These are phyloP conservation scores for Sebastolobus alascanus DNA, from an alignment of 2,797 vertebrate genomes.

Conservation along the genomic window DNA sequence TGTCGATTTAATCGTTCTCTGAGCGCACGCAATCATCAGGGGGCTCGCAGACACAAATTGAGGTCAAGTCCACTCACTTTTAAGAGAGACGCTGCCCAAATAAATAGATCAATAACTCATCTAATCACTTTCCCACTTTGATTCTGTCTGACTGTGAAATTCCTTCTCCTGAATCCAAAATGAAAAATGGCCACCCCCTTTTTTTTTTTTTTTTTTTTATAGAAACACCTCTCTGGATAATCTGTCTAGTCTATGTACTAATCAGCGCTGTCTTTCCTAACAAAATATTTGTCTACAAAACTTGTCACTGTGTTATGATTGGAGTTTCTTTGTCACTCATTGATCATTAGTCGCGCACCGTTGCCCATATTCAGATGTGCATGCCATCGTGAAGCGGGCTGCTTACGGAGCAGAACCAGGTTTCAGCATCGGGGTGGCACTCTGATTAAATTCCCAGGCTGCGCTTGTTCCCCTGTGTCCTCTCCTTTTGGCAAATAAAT, in stretches of 20 bases:
- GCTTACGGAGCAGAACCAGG: conserved; percentile 58
- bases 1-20: conserved; percentile 54
- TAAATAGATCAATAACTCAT: conserved; percentile 69
- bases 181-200: conserved; percentile 16
- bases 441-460: conserved; percentile 62
- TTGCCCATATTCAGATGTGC: conserved; percentile 26
- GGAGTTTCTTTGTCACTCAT: conserved; percentile 51
- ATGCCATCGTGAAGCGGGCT: conserved; percentile 23
- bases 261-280: conserved; percentile 19
- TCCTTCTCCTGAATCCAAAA: conserved; percentile 49
- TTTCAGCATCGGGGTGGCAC: conserved; percentile 50
- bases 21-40: conserved; percentile 33
- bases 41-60: conserved; percentile 54
- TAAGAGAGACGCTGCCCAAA: conserved; percentile 56
- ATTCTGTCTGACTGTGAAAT: conserved; percentile 40
- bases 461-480: conserved; percentile 53
- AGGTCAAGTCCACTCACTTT: conserved; percentile 61
- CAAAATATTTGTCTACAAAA: conserved; percentile 48
- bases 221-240: background rate
- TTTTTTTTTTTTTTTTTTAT: background rate
- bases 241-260: background rate
- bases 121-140: conserved; percentile 65
- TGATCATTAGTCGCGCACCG: conserved; percentile 59
- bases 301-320: conserved; percentile 19
- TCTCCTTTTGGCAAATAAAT: conserved; percentile 75